A percentile compares a stretch with the other conserved stretches of the same genome.
Evolutionary conservation across 2,113 vertebrate species (phyloP).

Genomic region (Neodon shergylaensis): DNA sequence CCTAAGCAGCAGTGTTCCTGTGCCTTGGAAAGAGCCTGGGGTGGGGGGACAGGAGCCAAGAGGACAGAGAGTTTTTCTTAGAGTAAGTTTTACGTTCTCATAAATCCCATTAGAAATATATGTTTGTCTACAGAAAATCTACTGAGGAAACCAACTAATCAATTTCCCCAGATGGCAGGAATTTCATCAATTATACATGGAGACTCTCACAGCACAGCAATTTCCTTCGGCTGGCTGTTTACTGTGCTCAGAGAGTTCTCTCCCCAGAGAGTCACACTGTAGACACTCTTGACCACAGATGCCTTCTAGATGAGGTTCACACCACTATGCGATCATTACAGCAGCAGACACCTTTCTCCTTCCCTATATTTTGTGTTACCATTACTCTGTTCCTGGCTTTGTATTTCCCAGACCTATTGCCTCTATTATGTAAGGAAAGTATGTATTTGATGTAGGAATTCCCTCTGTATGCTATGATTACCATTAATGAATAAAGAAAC

Average conservation of each 20-base stretch:
- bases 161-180: neutral
- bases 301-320: neutral
- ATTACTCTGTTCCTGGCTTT: neutral
- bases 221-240: neutral
- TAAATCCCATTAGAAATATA: neutral
- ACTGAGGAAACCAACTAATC: neutral
- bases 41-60: accelerated
- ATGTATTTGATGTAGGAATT: neutral
- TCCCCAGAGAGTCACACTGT: neutral
- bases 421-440: neutral
- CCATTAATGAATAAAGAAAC: too few species aligned
- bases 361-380: neutral
- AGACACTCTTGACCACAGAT: neutral
- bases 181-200: neutral
- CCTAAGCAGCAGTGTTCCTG: neutral
- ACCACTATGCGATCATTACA: neutral
- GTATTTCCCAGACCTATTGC: neutral
- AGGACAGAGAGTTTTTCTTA: neutral
- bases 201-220: neutral
- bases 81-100: neutral
- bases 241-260: neutral
- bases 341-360: neutral
- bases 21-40: neutral
- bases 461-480: too few species aligned
- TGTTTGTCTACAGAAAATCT: neutral